Conservation (phyloP, 2,888 invertebrate species). For the Drosophila prolongata region DNA sequence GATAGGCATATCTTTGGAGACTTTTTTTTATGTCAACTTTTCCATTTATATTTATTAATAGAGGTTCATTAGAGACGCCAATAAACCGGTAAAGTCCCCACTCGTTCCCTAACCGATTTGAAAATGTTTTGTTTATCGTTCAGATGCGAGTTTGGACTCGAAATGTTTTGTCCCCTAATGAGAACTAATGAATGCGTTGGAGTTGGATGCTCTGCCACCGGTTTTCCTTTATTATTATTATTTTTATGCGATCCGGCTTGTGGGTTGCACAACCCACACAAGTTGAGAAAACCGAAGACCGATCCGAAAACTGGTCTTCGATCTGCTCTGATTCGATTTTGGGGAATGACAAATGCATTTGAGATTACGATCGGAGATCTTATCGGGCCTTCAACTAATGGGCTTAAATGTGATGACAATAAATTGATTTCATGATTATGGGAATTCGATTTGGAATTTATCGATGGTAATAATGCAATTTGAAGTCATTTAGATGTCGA, state of each 20-base stretch:
- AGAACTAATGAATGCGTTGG: conserved; percentile 52
- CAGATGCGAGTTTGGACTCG: conserved; percentile 28
- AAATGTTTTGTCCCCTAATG: conserved; percentile 44
- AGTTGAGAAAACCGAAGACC: not conserved
- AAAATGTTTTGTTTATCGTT: conserved; percentile 72
- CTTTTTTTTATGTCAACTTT: not conserved
- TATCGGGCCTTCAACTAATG: conserved; percentile 31
- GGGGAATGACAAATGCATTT: conserved; percentile 40
- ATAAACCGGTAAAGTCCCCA: conserved; percentile 16
- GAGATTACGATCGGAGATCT: conserved; percentile 35
- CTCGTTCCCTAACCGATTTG: conserved; percentile 33
- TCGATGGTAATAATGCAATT: conserved; percentile 27
- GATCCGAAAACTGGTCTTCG: conserved; percentile 22
- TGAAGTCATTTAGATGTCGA: conserved; percentile 32
- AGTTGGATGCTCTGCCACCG: conserved; percentile 33
- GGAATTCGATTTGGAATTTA: conserved; percentile 31
- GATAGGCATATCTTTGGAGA: not conserved
- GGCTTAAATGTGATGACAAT: conserved; percentile 46
- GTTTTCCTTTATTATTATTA: conserved; percentile 28
- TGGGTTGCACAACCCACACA: conserved; percentile 40
- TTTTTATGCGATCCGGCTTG: conserved; percentile 25
- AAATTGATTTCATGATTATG: conserved; percentile 37
- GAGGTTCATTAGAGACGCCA: conserved; percentile 33
- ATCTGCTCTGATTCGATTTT: conserved; percentile 40
- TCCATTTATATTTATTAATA: conserved; percentile 14